Evolutionary conservation across 2,797 vertebrate species (phyloP).

Genomic region (Myiotriccus ornatus): DNA sequence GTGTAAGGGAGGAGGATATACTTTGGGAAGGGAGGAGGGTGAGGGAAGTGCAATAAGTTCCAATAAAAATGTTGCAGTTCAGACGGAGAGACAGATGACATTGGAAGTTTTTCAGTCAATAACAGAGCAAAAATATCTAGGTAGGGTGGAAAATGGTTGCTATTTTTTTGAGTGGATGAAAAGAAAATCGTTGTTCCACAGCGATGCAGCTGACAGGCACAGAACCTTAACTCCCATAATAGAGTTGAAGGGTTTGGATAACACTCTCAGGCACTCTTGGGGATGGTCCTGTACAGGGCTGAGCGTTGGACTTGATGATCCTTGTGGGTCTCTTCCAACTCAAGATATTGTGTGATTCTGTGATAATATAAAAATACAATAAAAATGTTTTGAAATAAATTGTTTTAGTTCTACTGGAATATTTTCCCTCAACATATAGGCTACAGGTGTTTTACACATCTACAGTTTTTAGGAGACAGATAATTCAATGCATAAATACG

Average conservation of each 20-base stretch:
- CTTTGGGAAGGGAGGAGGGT: not conserved
- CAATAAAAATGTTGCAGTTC: not conserved
- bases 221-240: not conserved
- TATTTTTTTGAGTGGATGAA: not conserved
- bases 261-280: not conserved
- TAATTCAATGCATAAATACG: not conserved
- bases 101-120: not conserved
- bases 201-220: not conserved
- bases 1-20: not conserved
- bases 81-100: not conserved
- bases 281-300: not conserved
- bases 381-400: not conserved
- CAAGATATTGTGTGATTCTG: not conserved
- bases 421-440: not conserved
- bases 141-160: not conserved
- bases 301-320: not conserved
- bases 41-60: not conserved
- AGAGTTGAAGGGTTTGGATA: too few species aligned
- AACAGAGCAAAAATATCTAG: not conserved
- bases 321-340: not conserved
- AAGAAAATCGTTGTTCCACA: not conserved
- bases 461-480: not conserved
- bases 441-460: conserved; percentile 6
- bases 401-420: not conserved
- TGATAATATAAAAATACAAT: not conserved